phyloP scores from a whole-genome alignment of 2,113 vertebrate species.

The Butorides virescens region DNA sequence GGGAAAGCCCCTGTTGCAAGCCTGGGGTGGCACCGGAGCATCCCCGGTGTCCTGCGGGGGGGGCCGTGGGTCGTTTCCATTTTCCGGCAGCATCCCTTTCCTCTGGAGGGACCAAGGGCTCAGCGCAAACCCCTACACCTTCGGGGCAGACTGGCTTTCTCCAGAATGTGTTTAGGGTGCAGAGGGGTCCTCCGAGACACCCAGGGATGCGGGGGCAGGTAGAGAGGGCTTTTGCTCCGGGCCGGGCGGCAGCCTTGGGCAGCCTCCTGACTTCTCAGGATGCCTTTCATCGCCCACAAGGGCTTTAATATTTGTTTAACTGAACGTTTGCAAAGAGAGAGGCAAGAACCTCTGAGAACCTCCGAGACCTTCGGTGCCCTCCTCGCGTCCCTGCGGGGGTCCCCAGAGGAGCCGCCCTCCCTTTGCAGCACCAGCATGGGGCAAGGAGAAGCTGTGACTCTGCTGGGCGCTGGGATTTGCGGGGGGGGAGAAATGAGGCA shows the following conservation, averaged over 20 bases:
- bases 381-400: neutral
- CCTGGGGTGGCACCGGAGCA: neutral
- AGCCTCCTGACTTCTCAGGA: neutral
- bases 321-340: neutral
- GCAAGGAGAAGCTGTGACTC: neutral
- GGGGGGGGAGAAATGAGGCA: neutral
- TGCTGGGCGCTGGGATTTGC: neutral
- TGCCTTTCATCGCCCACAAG: neutral
- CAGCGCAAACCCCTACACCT: neutral
- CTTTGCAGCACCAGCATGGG: constrained; percentile 7
- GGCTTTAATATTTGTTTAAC: neutral
- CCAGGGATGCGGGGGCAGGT: neutral
- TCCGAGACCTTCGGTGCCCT: constrained; percentile 63
- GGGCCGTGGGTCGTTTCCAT: neutral
- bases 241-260: neutral
- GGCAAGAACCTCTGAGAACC: constrained; percentile 9
- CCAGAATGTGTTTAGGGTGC: neutral
- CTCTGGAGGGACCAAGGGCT: constrained; percentile 2
- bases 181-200: neutral
- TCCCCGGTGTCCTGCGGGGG: neutral
- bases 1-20: neutral
- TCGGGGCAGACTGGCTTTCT: fast-evolving
- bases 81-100: constrained; percentile 61
- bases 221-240: neutral
- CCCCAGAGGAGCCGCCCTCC: neutral